A percentile compares a stretch with the other conserved stretches of the same genome.
phyloP scores from a whole-genome alignment of 2,113 vertebrate species.

The Daubentonia madagascariensis region DNA sequence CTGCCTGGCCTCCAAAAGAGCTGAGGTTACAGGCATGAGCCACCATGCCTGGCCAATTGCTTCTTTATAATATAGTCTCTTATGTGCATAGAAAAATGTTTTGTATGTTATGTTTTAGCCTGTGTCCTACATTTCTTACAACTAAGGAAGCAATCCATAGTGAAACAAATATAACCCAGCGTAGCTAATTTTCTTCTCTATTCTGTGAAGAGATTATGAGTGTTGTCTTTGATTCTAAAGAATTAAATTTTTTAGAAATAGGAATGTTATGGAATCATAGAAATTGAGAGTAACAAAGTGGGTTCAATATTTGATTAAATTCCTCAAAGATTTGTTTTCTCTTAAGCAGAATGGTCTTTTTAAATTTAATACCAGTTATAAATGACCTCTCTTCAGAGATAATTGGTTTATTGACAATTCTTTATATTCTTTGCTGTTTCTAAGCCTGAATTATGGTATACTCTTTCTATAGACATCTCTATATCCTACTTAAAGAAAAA shows the following conservation, averaged over 20 bases:
- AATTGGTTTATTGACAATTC: constrained; percentile 48
- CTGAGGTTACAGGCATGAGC: no score
- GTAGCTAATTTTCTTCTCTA: not conserved
- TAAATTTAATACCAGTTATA: constrained; percentile 41
- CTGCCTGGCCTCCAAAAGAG: no score
- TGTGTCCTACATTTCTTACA: not conserved
- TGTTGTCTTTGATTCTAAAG: constrained; percentile 4
- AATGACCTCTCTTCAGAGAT: constrained; percentile 12
- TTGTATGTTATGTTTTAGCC: not conserved
- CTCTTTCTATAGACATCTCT: not conserved
- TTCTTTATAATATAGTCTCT: not conserved
- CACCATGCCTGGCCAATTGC: not conserved
- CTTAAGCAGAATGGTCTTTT: not conserved
- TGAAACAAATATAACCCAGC: not conserved
- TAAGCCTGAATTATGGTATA: not conserved
- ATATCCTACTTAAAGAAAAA: not conserved
- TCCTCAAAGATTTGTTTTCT: not conserved
- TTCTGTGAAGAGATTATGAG: not conserved
- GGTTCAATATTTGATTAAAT: constrained; percentile 38
- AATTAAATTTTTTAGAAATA: constrained; percentile 49
- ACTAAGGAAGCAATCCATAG: not conserved
- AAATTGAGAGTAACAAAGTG: constrained; percentile 21
- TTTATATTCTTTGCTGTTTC: not conserved
- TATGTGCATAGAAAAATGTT: not conserved
- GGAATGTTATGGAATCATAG: not conserved